Conservation (phyloP, 2,888 invertebrate genomes). For the Drosophila robusta region DNA sequence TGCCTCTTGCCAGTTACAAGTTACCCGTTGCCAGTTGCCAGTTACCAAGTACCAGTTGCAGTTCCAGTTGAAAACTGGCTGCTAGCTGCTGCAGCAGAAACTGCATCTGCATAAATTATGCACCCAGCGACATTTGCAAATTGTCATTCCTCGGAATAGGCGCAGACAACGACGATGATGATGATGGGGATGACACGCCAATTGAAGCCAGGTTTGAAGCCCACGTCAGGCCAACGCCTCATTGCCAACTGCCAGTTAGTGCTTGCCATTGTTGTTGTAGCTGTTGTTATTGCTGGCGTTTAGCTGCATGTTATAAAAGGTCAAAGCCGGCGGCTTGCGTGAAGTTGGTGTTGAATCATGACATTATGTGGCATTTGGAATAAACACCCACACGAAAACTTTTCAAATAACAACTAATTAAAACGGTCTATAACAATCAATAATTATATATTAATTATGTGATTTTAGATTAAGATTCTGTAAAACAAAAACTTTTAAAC, state of each 20-base stretch:
- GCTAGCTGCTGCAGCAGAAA: conserved; percentile 19
- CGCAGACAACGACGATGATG: conserved; percentile 24
- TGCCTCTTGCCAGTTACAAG: conserved; percentile 51
- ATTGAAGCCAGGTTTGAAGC: conserved; percentile 30
- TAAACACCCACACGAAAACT: neutral
- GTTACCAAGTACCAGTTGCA: conserved; percentile 48
- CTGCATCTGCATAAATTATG: conserved; percentile 76
- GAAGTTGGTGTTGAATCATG: conserved; percentile 32
- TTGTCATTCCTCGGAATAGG: conserved; percentile 64
- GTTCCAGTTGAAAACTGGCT: conserved; percentile 49
- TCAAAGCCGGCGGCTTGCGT: conserved; percentile 39
- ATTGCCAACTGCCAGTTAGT: conserved; percentile 16
- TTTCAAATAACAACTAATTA: neutral
- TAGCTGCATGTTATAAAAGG: conserved; percentile 56
- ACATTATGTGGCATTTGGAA: conserved; percentile 29
- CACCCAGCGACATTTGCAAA: conserved; percentile 70
- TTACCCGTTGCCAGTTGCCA: conserved; percentile 42
- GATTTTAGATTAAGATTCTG: too few relatives aligned
- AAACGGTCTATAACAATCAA: too few relatives aligned
- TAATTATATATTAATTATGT: too few relatives aligned
- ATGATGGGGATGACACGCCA: conserved; percentile 46
- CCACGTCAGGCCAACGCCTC: conserved; percentile 60
- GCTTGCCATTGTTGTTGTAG: conserved; percentile 8
- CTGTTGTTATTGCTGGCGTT: conserved; percentile 27
- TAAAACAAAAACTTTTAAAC: too few relatives aligned